Evolutionary conservation across 30 jellyfish, hydroid and myxozoan species (phyloP), one percentile per base, ranked within the genome.

Genomic region (Cassiopea andromeda): DNA sequence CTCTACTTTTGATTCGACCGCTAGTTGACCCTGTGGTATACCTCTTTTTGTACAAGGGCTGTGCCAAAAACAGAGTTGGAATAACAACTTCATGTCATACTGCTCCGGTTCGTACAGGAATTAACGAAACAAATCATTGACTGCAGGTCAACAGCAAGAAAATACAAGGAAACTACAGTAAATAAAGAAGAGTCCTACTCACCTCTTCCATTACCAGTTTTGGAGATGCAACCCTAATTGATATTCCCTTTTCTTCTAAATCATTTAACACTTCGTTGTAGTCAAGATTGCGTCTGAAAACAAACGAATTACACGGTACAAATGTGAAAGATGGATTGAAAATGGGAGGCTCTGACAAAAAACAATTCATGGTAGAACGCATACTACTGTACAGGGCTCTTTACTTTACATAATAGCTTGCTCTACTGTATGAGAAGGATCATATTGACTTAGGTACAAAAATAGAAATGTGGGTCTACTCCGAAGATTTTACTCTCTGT

Each of bases 221-320:
- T n/a, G 99, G 99, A 14, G 99, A 96, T 2, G 99, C 99, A 14
- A 96, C 99, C 66, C 99, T 94, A 46, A 96, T 92, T 46, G 99
- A 84, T 17, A 96, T 96, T 50, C 98, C 98, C 66, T 83, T 88
- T 54, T 87, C 90, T 14, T 92, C 96, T 57, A 96, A 80, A 38
- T 84, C 82, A 19, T 94, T 87, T 61, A 96, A 95, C 49, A 96
- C 98, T 48, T 83, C 93, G 43, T 86, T 78, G 67, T 96, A 96
- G 77, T 96, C 98, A 44, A 96, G 91, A 64, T 92, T 92, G 14
- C 99, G 97, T 84, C 99, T 96, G 81, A 46, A 57, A 71, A 67
- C 7, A n/a, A n/a, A n/a, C n/a, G n/a, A n/a, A n/a, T n/a, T n/a
- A n/a, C n/a, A n/a, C n/a, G n/a, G n/a, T n/a, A n/a, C n/a, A n/a